These are phyloP conservation scores for Akabosia matsudoensis DNA, from an alignment of 1,140 invertebrate species.

Conservation along the genomic window DNA sequence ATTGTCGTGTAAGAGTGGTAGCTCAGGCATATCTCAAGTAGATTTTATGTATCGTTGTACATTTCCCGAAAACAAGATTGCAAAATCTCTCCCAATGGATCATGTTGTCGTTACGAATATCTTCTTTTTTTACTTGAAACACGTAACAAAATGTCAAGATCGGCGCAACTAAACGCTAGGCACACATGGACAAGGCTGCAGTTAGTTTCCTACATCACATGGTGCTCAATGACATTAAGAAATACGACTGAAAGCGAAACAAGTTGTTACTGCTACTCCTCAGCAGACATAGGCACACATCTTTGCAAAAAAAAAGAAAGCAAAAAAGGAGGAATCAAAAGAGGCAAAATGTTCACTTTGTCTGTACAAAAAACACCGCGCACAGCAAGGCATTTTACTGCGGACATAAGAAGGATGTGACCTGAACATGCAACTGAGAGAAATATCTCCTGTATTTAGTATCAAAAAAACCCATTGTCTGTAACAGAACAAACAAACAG, in stretches of 20 bases:
- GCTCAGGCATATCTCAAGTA: not conserved
- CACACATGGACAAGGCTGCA: not conserved
- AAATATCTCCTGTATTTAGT: too few species aligned
- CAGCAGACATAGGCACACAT: too few species aligned
- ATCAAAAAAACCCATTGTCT: too few species aligned
- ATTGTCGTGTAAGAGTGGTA: conserved; percentile 14
- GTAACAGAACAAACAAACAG: too few species aligned
- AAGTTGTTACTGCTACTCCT: not conserved
- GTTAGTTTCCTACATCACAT: not conserved
- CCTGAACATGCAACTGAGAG: not conserved
- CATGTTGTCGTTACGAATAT: conserved; percentile 24
- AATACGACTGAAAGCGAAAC: not conserved
- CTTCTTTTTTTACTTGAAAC: not conserved
- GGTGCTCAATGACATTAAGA: not conserved
- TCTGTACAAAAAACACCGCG: not conserved
- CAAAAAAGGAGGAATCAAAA: not conserved
- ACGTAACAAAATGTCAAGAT: too few species aligned
- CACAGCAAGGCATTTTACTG: not conserved
- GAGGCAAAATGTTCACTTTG: not conserved
- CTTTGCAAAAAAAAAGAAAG: not conserved
- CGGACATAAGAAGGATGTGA: not conserved
- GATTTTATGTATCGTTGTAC: conserved; percentile 13
- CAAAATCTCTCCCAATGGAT: conserved; percentile 35
- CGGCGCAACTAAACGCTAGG: not conserved
- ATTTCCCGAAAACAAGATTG: conserved; percentile 25